These are phyloP conservation scores for Tauraco hartlaubi DNA, from an alignment of 2,797 vertebrate genomes.

Conservation along the genomic window DNA sequence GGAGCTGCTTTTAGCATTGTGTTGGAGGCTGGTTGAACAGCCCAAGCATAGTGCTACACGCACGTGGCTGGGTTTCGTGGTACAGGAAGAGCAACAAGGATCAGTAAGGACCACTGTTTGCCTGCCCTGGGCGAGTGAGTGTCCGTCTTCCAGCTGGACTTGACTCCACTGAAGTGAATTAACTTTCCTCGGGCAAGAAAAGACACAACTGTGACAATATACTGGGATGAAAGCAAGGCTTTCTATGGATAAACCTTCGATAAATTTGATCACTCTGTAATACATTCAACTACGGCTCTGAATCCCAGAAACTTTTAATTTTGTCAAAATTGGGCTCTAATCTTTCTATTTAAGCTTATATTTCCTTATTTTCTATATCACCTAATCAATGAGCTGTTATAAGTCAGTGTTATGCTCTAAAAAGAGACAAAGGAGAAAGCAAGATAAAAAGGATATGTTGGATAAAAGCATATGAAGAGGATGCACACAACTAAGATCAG, in stretches of 20 bases:
- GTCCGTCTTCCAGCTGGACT: background rate
- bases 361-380: background rate
- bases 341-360: background rate
- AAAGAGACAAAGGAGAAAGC: background rate
- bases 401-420: background rate
- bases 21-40: background rate
- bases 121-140: rapidly evolving
- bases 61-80: rapidly evolving
- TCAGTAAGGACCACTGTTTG: rapidly evolving
- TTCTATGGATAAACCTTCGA: background rate
- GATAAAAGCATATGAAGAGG: background rate
- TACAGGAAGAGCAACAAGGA: background rate
- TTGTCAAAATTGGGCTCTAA: background rate
- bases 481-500: background rate
- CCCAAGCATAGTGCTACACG: background rate
- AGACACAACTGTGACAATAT: background rate
- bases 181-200: background rate
- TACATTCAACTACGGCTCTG: background rate
- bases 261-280: background rate
- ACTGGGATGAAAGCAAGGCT: background rate
- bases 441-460: background rate
- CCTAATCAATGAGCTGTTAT: background rate
- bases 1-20: background rate
- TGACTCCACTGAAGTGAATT: background rate
- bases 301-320: background rate